Conservation (phyloP, 2,797 vertebrate genomes). For the Neomorphus geoffroyi region DNA sequence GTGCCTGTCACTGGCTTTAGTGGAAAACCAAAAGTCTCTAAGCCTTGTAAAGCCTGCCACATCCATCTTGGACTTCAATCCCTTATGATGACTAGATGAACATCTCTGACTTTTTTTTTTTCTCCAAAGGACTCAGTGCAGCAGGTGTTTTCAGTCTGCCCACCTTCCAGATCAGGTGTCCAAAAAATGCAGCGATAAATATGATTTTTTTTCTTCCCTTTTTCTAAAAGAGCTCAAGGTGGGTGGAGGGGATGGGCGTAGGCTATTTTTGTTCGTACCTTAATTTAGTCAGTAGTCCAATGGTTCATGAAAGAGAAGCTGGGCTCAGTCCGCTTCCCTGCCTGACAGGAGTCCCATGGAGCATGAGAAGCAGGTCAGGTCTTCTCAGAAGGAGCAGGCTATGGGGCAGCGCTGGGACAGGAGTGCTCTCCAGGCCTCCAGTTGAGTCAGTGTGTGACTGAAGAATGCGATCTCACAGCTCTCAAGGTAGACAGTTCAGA, state of each 20-base stretch:
- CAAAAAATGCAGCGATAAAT: slow-evolving; percentile 34
- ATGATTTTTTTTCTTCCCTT: background rate
- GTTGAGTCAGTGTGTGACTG: fast-evolving
- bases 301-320: background rate
- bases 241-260: slow-evolving; percentile 33
- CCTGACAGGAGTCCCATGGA: background rate
- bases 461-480: background rate
- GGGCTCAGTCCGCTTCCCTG: background rate
- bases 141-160: slow-evolving; percentile 67
- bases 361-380: background rate
- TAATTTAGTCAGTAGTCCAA: slow-evolving; percentile 53
- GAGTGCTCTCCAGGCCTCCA: background rate
- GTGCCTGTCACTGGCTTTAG: background rate
- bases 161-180: slow-evolving; percentile 69
- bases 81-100: background rate
- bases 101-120: background rate
- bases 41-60: background rate
- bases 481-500: background rate
- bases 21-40: background rate
- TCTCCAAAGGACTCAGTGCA: background rate
- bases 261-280: slow-evolving; percentile 52
- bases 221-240: slow-evolving; percentile 43
- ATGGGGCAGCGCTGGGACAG: background rate
- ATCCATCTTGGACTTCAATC: background rate
- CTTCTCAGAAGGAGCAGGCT: background rate